phyloP scores from a whole-genome alignment of 2,888 invertebrate genomes.

The Drosophila mettleri region DNA sequence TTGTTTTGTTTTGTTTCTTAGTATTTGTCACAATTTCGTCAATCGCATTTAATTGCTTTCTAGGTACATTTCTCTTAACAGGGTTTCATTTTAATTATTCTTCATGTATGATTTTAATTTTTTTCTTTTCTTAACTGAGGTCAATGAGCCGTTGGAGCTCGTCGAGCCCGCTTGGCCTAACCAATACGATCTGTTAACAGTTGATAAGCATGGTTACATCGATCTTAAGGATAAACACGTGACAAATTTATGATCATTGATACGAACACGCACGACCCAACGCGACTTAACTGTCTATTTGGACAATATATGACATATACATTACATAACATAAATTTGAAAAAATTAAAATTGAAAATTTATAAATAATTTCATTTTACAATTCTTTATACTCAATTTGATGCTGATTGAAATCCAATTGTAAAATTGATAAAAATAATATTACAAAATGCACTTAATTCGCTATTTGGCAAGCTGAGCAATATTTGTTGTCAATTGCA shows the following conservation, averaged over 20 bases:
- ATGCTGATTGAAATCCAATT: neutral
- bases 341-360: neutral
- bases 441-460: neutral
- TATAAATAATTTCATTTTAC: neutral
- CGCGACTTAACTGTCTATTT: neutral
- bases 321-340: neutral
- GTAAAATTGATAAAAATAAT: neutral
- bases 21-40: conserved; percentile 80
- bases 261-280: conserved; percentile 10
- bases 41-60: conserved; percentile 79
- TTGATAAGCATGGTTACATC: conserved; percentile 37
- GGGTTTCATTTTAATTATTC: conserved; percentile 38
- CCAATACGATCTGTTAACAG: conserved; percentile 21
- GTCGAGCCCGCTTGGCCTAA: conserved; percentile 41
- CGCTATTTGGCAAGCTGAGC: neutral
- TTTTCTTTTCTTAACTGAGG: conserved; percentile 22
- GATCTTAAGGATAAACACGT: neutral
- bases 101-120: conserved; percentile 19
- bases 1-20: conserved; percentile 18
- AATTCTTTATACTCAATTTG: neutral
- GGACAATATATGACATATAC: neutral
- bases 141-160: neutral
- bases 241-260: neutral
- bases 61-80: conserved; percentile 73
- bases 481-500: neutral